Conservation (phyloP, 2,888 invertebrate species). For the Lacanobia wlatinum region DNA sequence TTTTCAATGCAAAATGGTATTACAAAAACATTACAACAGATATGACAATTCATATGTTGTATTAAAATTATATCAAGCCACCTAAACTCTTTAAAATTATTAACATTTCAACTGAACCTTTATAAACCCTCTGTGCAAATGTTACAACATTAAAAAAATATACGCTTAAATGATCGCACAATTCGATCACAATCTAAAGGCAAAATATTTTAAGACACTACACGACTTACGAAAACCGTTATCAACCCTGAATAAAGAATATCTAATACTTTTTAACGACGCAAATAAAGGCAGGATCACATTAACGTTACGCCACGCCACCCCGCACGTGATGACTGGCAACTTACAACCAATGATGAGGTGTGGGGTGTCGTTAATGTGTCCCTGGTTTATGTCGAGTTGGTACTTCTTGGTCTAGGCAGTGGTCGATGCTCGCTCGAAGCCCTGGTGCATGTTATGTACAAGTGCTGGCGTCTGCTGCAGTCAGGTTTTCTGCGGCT, state of each 20-base stretch:
- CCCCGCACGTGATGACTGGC: slow-evolving; percentile 5
- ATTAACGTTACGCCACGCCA: slow-evolving; percentile 17
- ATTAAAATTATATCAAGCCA: slow-evolving; percentile 18
- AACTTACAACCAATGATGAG: slow-evolving; percentile 4
- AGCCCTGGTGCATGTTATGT: slow-evolving; percentile 68
- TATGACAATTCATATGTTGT: slow-evolving; percentile 12
- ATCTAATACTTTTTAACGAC: slow-evolving; percentile 42
- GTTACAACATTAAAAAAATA: slow-evolving; percentile 30
- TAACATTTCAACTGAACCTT: slow-evolving; percentile 3
- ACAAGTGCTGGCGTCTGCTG: slow-evolving; percentile 58
- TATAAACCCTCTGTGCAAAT: slow-evolving; percentile 16
- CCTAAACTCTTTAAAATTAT: slow-evolving; percentile 2
- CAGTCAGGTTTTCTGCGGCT: slow-evolving; percentile 80
- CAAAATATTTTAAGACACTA: slow-evolving; percentile 57
- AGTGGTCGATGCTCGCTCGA: slow-evolving; percentile 58
- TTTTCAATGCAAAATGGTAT: slow-evolving; percentile 25
- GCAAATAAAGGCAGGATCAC: slow-evolving; percentile 36
- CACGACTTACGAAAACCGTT: slow-evolving; percentile 46
- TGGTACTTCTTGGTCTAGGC: slow-evolving; percentile 42
- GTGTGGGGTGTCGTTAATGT: slow-evolving; percentile 26
- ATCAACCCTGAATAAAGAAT: slow-evolving; percentile 60
- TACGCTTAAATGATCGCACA: slow-evolving; percentile 25
- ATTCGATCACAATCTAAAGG: slow-evolving; percentile 47
- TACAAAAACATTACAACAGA: slow-evolving; percentile 24
- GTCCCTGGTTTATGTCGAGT: slow-evolving; percentile 33